Evolutionary conservation across 2,797 vertebrate species (phyloP).

Genomic region (Falco berigora): DNA sequence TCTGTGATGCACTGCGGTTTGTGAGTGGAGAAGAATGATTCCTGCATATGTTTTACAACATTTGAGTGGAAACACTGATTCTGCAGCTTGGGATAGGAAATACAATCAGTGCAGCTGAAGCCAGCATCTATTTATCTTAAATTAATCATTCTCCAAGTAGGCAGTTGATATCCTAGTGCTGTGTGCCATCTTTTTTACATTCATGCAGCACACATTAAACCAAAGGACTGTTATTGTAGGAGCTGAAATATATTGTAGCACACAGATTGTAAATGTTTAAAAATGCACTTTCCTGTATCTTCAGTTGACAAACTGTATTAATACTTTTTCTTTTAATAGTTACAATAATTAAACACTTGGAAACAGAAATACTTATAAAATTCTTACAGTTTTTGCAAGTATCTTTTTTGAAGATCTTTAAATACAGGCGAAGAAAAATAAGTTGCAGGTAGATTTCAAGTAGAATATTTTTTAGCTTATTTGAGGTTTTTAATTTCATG

Average conservation of each 20-base stretch:
- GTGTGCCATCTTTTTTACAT: constrained; percentile 59
- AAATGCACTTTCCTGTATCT: not conserved
- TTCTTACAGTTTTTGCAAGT: not conserved
- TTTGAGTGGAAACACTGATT: constrained; percentile 36
- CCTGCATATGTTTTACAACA: constrained; percentile 58
- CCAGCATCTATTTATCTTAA: constrained; percentile 67
- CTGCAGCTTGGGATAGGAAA: constrained; percentile 50
- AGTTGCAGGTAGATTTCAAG: not conserved
- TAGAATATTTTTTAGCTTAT: not conserved
- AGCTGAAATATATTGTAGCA: not conserved
- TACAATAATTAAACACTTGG: not conserved
- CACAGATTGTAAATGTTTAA: not conserved
- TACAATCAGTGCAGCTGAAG: constrained; percentile 52
- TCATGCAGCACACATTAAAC: constrained; percentile 49
- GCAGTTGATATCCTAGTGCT: constrained; percentile 56
- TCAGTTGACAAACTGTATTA: not conserved
- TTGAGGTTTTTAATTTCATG: not conserved
- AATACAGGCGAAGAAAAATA: not conserved
- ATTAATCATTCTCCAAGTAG: constrained; percentile 67
- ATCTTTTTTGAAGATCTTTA: not conserved
- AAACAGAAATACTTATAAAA: not conserved
- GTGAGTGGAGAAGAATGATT: constrained; percentile 49
- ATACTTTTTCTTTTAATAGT: not conserved
- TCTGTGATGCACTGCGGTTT: constrained; percentile 44
- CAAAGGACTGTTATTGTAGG: not conserved